Evolutionary conservation across 2,888 invertebrate species (phyloP), one percentile per base, ranked within the genome.

Genomic region (Hoplodrina blanda): DNA sequence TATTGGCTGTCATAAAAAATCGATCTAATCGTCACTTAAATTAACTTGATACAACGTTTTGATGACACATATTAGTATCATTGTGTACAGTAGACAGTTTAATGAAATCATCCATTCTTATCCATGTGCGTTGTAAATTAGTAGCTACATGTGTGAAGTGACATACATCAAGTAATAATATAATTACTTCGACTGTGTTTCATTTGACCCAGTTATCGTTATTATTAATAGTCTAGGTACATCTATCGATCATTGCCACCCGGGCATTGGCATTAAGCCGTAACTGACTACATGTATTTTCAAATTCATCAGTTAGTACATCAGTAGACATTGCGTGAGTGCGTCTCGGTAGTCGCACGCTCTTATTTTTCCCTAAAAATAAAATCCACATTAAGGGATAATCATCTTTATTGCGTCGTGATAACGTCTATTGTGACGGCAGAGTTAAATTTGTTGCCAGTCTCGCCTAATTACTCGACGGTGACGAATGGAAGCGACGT

Each of bases 401-500:
- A n/a, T 17, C 46, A 17, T 4, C 72, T 72, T 67, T 76, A 56
- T 8, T 19, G 8, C 6, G 7, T 63, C 0, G 76, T 17, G 64
- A 76, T 83, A 86, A 79, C 73, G 85, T 85, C 50, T 79, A 76
- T 78, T 81, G 66, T 78, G 74, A 78, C 50, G 13, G 80, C 19
- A 78, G n/a, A 55, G 30, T 78, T 86, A 76, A 69, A 33, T 85
- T 80, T 77, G 82, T 76, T 80, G 87, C n/a, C 56, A 52, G 83
- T 85, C 76, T 86, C 85, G 88, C 81, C 90, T 93, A 94, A 95
- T 92, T 92, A 91, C 87, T 89, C 85, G 89, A 91, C 92, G 89
- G 90, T 91, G 93, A 94, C 92, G 92, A 91, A 93, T 92, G 87
- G 88, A 89, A 88, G 87, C 88, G 85, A 89, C 90, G 91, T 92